Evolutionary conservation across 2,888 invertebrate genomes (phyloP), one percentile per base, ranked within the genome.

Genomic region (Macaria liturata): DNA sequence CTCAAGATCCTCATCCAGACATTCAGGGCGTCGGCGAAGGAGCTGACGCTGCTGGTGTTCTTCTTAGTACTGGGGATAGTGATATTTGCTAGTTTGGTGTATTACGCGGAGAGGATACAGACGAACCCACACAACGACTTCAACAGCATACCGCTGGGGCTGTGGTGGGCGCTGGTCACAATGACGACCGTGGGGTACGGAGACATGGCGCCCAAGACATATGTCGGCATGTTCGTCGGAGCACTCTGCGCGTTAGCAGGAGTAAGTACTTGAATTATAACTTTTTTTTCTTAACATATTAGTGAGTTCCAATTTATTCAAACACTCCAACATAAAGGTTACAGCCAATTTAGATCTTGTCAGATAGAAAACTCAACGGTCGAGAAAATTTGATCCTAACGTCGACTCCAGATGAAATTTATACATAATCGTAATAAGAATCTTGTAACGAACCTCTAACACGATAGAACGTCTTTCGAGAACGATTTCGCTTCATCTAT

Each of bases 181-280:
- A 99, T 99, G 99, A 99, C 99, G 71, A 98, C 98, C 0, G 98
- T 99, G 59, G 99, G 99, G 46, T 99, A 99, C 86, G 99, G 99
- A 59, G 98, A 99, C 89, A 99, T 99, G 98, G 98, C 97, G 71
- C 98, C 99, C 63, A 98, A 98, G 89, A 99, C 99, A 46, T 99
- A 99, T 86, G 96, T 98, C 67, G 99, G 99, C 68, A 99, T 99
- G 99, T 98, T 99, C 84, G 98, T 99, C 68, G 99, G 99, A 70
- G 98, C 98, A 9, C 94, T 99, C 49, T 99, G 99, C 91, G 99
- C 99, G 65, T 94, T 99, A 70, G 98, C 98, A 79, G 99, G 99
- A 91, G 99, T 99, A 84, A 92, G 92, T 91, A 78, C 69, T 31
- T 7, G 5, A 37, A 6, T 37, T 37, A 6, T 2, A 37, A 37